A percentile compares a stretch with the other conserved stretches of the same genome.
These are phyloP conservation scores for Nerophis ophidion DNA, from an alignment of 2,113 vertebrate species.

Conservation along the genomic window DNA sequence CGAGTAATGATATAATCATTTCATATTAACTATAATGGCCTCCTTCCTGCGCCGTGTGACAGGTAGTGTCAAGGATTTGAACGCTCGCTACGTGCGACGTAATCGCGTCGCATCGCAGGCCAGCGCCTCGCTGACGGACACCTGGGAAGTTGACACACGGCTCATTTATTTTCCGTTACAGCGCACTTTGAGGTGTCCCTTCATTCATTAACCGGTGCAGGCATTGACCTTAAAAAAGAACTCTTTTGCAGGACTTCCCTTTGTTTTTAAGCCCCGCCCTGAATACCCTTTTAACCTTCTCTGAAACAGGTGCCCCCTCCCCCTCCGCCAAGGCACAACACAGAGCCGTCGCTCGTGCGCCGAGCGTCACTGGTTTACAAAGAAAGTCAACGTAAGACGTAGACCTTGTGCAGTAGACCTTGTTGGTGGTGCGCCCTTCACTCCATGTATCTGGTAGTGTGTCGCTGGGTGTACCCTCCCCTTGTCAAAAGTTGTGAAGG, in stretches of 20 bases:
- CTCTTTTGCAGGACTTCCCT: slow-evolving; percentile 8
- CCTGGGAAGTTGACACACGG: slow-evolving; percentile 20
- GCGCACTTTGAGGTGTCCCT: background rate
- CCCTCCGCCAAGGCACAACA: slow-evolving; percentile 68
- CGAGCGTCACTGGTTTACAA: slow-evolving; percentile 72
- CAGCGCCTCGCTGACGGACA: slow-evolving; percentile 16
- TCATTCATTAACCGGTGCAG: background rate
- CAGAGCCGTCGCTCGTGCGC: slow-evolving; percentile 61
- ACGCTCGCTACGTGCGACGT: slow-evolving; percentile 20
- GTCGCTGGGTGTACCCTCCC: slow-evolving; percentile 28
- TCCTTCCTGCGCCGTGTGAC: slow-evolving; percentile 34
- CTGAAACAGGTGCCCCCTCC: slow-evolving; percentile 69
- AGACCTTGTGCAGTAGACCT: slow-evolving; percentile 18
- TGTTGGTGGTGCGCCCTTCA: slow-evolving; percentile 18
- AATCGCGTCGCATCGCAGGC: slow-evolving; percentile 20
- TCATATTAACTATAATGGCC: slow-evolving; percentile 47
- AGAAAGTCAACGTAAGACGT: slow-evolving; percentile 77
- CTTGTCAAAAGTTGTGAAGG: slow-evolving; percentile 19
- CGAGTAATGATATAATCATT: slow-evolving; percentile 37
- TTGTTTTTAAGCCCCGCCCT: slow-evolving; percentile 12
- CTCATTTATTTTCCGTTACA: slow-evolving; percentile 14
- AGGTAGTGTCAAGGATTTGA: slow-evolving; percentile 37
- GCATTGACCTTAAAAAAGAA: slow-evolving; percentile 12
- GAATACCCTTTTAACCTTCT: slow-evolving; percentile 25
- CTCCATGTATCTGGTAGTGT: slow-evolving; percentile 27